These are phyloP conservation scores for Chaetophractus vellerosus DNA, from an alignment of 2,797 vertebrate genomes.

Conservation along the genomic window DNA sequence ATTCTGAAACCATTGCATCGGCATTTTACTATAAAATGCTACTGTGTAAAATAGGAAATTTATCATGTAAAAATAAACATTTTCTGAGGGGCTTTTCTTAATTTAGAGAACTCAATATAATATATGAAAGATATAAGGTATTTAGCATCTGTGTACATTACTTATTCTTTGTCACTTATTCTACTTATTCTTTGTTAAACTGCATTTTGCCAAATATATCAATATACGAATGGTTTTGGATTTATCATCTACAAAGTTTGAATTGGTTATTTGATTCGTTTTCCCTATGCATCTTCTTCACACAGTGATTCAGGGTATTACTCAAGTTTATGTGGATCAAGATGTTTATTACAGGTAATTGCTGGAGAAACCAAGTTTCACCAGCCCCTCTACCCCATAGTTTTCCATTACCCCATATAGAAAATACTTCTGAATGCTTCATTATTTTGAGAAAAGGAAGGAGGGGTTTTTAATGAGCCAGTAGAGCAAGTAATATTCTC, in stretches of 20 bases:
- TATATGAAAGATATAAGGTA: conserved; percentile 23
- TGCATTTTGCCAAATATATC: not conserved
- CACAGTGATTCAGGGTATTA: not conserved
- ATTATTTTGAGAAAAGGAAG: conserved; percentile 19
- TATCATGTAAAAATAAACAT: conserved; percentile 22
- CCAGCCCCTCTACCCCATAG: too few relatives aligned
- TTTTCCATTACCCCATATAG: not conserved
- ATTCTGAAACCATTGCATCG: not conserved
- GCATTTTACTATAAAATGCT: conserved; percentile 50
- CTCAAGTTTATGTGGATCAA: not conserved
- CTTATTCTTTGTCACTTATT: not conserved
- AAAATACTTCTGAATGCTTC: conserved; percentile 31
- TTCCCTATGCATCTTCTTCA: not conserved
- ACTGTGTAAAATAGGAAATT: not conserved
- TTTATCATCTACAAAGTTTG: conserved; percentile 3
- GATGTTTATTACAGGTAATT: not conserved
- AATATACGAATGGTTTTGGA: not conserved
- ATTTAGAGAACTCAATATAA: conserved; percentile 6
- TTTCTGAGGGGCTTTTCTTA: conserved; percentile 49
- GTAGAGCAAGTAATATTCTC: not conserved
- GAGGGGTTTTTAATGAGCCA: not conserved
- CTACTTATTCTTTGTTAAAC: not conserved
- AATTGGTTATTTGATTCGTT: conserved; percentile 19
- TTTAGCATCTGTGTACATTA: not conserved
- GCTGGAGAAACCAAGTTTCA: not conserved